These are phyloP conservation scores for Hapalemur alaotrensis DNA, from an alignment of 2,797 vertebrate species.

Conservation along the genomic window DNA sequence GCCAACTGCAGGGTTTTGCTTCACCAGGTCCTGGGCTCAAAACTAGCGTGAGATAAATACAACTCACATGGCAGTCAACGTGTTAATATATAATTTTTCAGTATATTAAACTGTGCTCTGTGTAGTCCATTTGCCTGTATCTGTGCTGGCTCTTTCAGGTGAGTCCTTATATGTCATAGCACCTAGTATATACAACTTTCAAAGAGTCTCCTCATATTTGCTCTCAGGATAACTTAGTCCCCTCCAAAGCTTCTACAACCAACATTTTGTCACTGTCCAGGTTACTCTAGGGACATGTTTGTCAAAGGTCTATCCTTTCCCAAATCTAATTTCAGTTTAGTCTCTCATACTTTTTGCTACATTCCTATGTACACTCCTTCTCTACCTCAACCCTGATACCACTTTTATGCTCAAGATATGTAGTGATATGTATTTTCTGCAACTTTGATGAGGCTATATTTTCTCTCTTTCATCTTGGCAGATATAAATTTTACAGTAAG, in stretches of 20 bases:
- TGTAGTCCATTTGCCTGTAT: neutral
- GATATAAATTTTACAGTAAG: constrained; percentile 16
- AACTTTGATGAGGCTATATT: neutral
- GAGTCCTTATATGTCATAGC: neutral
- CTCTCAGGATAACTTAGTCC: neutral
- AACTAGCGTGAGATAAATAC: too few relatives aligned
- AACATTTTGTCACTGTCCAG: neutral
- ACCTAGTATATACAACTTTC: neutral
- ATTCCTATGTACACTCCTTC: neutral
- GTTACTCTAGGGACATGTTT: neutral
- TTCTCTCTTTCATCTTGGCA: neutral
- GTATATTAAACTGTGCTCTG: neutral
- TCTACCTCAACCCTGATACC: neutral
- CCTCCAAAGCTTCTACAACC: neutral
- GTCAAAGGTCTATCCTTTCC: neutral
- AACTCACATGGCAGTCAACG: too few relatives aligned
- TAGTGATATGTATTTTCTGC: neutral
- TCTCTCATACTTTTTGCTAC: neutral
- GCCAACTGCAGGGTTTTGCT: too few relatives aligned
- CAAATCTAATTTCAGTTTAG: neutral
- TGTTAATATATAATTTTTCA: neutral
- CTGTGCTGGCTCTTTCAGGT: neutral
- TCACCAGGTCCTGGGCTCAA: too few relatives aligned
- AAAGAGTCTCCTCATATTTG: neutral
- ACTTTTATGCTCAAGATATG: constrained; percentile 16